Percentiles rank a stretch among this genome's conserved stretches.
phyloP scores from a whole-genome alignment of 1,140 invertebrate genomes.

The Prorops nasuta region DNA sequence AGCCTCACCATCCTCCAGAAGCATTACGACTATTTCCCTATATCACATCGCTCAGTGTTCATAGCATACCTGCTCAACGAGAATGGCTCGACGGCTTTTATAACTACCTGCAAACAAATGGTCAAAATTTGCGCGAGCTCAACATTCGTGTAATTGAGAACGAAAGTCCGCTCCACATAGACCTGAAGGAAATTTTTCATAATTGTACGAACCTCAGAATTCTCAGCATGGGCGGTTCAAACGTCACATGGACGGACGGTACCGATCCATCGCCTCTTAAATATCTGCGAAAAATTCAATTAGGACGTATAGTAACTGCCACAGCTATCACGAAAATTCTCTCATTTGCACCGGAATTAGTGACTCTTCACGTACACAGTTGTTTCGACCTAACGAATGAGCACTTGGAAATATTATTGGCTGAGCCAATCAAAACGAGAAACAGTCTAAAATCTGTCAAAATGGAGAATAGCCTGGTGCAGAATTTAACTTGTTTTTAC shows the following conservation, averaged over 20 bases:
- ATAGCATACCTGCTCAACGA: conserved; percentile 42
- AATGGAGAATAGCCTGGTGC: conserved; percentile 35
- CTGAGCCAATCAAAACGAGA: conserved; percentile 15
- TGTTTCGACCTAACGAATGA: conserved; percentile 50
- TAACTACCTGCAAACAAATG: conserved; percentile 47
- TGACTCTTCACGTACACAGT: conserved; percentile 48
- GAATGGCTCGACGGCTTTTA: conserved; percentile 52
- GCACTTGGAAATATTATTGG: conserved; percentile 35
- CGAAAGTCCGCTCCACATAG: conserved; percentile 39
- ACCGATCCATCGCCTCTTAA: conserved; percentile 32
- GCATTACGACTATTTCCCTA: conserved; percentile 45
- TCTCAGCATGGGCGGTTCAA: conserved; percentile 44
- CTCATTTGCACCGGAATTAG: conserved; percentile 42
- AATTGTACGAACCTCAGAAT: conserved; percentile 45
- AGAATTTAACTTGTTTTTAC: conserved; percentile 53
- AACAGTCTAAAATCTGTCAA: conserved; percentile 7
- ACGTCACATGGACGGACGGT: conserved; percentile 43
- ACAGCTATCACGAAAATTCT: conserved; percentile 45
- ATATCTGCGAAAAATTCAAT: conserved; percentile 44
- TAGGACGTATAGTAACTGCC: conserved; percentile 46
- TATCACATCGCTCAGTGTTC: conserved; percentile 49
- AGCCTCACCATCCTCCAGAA: conserved; percentile 52
- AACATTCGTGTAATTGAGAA: conserved; percentile 41
- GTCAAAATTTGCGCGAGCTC: conserved; percentile 43
- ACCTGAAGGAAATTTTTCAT: conserved; percentile 44